Evolutionary conservation across 2,113 vertebrate genomes (phyloP).

Genomic region (Heterocephalus glaber): DNA sequence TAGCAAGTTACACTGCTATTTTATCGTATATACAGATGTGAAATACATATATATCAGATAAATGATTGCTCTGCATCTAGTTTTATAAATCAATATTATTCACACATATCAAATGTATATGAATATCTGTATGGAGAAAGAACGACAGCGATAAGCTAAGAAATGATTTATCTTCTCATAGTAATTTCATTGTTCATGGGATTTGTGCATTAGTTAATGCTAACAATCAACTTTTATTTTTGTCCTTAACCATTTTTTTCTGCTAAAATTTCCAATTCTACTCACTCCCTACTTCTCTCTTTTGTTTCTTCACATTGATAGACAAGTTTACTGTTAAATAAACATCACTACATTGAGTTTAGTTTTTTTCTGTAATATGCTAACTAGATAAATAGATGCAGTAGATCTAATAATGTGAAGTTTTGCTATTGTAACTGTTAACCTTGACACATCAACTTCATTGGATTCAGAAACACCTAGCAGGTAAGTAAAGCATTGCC

Average conservation of each 20-base stretch:
- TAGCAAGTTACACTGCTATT: not conserved
- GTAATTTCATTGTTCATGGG: not conserved
- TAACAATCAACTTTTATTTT: not conserved
- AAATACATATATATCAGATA: not conserved
- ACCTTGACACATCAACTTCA: not conserved
- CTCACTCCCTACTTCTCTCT: not conserved
- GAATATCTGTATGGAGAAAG: not conserved
- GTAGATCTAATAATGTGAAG: not conserved
- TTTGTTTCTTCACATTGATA: not conserved
- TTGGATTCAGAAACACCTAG: not conserved
- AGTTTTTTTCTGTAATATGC: not conserved
- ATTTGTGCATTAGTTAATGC: not conserved
- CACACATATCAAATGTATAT: not conserved
- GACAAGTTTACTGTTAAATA: not conserved
- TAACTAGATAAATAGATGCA: not conserved
- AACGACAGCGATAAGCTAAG: not conserved
- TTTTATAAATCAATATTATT: not conserved
- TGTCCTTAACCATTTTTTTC: not conserved
- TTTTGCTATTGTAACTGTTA: not conserved
- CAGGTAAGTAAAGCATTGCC: not conserved
- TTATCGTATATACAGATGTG: not conserved
- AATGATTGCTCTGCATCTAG: not conserved
- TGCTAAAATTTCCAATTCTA: not conserved
- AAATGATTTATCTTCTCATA: not conserved
- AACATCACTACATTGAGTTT: not conserved